These are phyloP conservation scores for Lochmaea capreae DNA, from an alignment of 2,888 invertebrate genomes.

Conservation along the genomic window DNA sequence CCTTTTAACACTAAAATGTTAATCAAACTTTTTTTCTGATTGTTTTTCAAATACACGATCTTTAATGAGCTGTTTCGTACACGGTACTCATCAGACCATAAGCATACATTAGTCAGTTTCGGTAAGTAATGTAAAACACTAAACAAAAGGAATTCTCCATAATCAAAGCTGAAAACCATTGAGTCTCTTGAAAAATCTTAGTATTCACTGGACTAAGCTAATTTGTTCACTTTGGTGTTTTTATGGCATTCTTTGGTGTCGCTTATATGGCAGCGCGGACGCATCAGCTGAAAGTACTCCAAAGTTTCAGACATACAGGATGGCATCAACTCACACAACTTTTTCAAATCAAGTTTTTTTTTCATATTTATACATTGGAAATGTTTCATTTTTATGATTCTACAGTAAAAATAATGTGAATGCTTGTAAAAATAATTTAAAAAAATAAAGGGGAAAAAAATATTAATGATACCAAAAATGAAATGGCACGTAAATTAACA, in stretches of 20 bases:
- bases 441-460: too few species aligned
- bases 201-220: conserved; percentile 54
- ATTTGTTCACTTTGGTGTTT: conserved; percentile 62
- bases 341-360: too few species aligned
- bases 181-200: conserved; percentile 40
- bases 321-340: background rate
- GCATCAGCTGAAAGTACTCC: conserved; percentile 19
- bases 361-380: too few species aligned
- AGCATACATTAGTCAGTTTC: conserved; percentile 34
- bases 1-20: background rate
- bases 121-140: conserved; percentile 38
- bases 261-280: conserved; percentile 40
- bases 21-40: background rate
- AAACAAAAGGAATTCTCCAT: conserved; percentile 41
- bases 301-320: conserved; percentile 33
- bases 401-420: too few species aligned
- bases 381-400: too few species aligned
- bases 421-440: too few species aligned
- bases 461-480: too few species aligned
- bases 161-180: conserved; percentile 40
- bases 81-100: conserved; percentile 22
- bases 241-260: conserved; percentile 55
- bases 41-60: background rate
- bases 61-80: conserved; percentile 37
- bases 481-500: too few species aligned